These are phyloP conservation scores for Cremastobaeus sp. DNA, from an alignment of 2,888 invertebrate genomes.

Conservation along the genomic window DNA sequence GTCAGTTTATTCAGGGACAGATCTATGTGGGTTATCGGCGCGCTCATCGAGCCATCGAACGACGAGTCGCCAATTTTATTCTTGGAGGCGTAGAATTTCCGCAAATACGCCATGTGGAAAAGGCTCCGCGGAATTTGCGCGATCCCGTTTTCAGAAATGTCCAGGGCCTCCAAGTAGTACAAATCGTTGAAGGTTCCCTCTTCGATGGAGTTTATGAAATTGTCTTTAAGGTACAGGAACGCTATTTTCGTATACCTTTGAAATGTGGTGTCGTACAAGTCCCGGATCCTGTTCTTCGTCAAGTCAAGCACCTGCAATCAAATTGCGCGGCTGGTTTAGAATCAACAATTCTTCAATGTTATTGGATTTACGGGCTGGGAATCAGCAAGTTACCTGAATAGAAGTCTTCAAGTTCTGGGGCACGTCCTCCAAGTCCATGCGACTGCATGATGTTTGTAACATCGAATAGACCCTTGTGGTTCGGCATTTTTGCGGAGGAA, in stretches of 20 bases:
- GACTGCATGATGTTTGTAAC: slow-evolving; percentile 81
- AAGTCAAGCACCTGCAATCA: slow-evolving; percentile 81
- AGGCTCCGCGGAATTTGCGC: slow-evolving; percentile 79
- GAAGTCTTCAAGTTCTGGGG: slow-evolving; percentile 79
- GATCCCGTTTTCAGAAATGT: slow-evolving; percentile 81
- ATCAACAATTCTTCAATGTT: no score
- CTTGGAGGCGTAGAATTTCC: slow-evolving; percentile 82
- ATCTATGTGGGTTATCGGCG: slow-evolving; percentile 82
- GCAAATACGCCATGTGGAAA: slow-evolving; percentile 81
- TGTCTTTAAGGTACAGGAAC: slow-evolving; percentile 81
- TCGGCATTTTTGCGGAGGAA: slow-evolving; percentile 77
- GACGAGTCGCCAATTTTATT: slow-evolving; percentile 79
- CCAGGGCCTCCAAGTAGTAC: slow-evolving; percentile 80
- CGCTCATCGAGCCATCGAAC: slow-evolving; percentile 77
- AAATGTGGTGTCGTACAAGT: slow-evolving; percentile 79
- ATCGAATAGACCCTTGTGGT: slow-evolving; percentile 80
- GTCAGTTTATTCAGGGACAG: slow-evolving; percentile 82
- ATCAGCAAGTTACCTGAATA: slow-evolving; percentile 81
- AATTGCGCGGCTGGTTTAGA: no score
- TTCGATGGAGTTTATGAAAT: slow-evolving; percentile 80
- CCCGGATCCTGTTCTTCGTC: slow-evolving; percentile 81
- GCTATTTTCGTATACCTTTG: slow-evolving; percentile 80
- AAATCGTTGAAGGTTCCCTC: slow-evolving; percentile 80
- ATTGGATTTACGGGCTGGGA: no score
- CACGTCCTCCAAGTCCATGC: slow-evolving; percentile 79